A percentile compares a stretch with the other conserved stretches of the same genome.
Conservation (phyloP, 2,113 vertebrate genomes). For the Guaruba guarouba region DNA sequence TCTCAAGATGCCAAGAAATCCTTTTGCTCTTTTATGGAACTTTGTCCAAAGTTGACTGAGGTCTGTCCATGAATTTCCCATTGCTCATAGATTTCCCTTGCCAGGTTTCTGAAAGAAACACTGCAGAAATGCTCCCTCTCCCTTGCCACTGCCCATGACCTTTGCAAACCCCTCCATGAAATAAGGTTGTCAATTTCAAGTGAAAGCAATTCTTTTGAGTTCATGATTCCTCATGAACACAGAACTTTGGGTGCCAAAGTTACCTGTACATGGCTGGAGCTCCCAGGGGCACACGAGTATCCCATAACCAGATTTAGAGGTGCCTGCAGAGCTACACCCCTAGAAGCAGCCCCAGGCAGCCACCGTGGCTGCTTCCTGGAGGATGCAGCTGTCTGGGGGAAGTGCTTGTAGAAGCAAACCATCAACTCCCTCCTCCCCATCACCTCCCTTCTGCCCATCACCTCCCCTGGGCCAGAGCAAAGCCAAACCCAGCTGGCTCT, state of each 20-base stretch:
- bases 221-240: background rate
- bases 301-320: background rate
- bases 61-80: background rate
- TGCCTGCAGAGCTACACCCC: rapidly evolving
- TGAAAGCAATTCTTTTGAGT: background rate
- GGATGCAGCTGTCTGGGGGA: background rate
- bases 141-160: background rate
- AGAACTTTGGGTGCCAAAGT: background rate
- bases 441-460: background rate
- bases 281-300: background rate
- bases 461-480: background rate
- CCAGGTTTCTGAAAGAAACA: background rate
- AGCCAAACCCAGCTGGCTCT: background rate
- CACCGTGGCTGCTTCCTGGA: rapidly evolving
- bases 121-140: background rate
- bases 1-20: background rate
- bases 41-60: background rate
- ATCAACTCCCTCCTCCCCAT: background rate
- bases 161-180: background rate
- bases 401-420: background rate
- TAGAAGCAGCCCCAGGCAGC: background rate
- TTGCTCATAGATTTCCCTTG: background rate
- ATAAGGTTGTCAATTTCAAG: background rate
- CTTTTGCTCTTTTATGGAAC: background rate
- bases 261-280: background rate